Conservation (phyloP, 2,888 invertebrate genomes). For the Caenorhabditis sinica region DNA sequence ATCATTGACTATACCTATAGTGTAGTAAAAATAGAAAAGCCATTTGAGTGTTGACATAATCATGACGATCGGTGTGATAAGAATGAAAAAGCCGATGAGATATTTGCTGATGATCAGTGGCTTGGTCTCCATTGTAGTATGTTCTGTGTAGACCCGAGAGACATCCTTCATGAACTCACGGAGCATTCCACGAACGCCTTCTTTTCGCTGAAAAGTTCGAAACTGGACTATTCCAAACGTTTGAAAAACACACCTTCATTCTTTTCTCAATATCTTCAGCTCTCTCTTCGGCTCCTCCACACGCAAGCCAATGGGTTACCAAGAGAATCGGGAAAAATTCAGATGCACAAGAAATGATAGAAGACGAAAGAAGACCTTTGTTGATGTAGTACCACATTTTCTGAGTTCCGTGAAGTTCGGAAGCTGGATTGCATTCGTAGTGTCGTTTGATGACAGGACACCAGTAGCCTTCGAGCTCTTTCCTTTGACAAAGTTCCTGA, state of each 20-base stretch:
- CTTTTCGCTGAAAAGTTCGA: slow-evolving; percentile 53
- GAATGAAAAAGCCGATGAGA: slow-evolving; percentile 67
- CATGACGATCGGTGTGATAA: slow-evolving; percentile 72
- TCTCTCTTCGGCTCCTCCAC: slow-evolving; percentile 82
- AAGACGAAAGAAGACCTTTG: slow-evolving; percentile 77
- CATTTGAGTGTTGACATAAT: slow-evolving; percentile 74
- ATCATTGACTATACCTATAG: slow-evolving; percentile 70
- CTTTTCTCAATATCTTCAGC: slow-evolving; percentile 79
- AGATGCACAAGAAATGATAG: slow-evolving; percentile 83
- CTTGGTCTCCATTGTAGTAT: slow-evolving; percentile 41
- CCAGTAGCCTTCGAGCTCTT: slow-evolving; percentile 83
- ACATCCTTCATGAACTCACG: slow-evolving; percentile 81
- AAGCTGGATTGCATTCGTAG: slow-evolving; percentile 78
- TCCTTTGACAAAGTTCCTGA: slow-evolving; percentile 81
- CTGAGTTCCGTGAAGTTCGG: slow-evolving; percentile 80
- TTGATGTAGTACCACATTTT: slow-evolving; percentile 80
- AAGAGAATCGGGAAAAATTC: slow-evolving; percentile 83
- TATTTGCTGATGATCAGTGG: slow-evolving; percentile 51
- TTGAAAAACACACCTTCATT: slow-evolving; percentile 66
- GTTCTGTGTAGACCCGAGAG: slow-evolving; percentile 78
- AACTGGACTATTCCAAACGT: neutral
- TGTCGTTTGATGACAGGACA: slow-evolving; percentile 80
- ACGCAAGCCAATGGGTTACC: slow-evolving; percentile 82
- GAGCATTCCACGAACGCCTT: slow-evolving; percentile 77
- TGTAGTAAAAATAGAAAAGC: slow-evolving; percentile 82